phyloP scores from a whole-genome alignment of 2,113 vertebrate genomes.

The Microcebus tavaratra region DNA sequence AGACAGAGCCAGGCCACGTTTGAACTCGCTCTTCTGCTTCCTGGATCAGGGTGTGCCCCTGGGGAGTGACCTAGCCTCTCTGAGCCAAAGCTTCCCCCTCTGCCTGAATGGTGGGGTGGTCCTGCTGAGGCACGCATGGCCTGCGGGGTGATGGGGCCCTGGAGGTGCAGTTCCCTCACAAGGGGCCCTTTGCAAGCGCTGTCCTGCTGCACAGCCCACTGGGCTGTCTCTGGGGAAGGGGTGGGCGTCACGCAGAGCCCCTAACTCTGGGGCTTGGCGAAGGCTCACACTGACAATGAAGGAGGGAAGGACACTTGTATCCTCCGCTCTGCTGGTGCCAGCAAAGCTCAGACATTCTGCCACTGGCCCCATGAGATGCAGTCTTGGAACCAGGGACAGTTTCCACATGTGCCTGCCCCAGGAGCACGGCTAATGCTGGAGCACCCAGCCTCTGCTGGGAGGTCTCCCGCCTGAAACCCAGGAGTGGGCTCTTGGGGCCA shows the following conservation, averaged over 20 bases:
- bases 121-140: background rate
- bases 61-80: background rate
- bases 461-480: background rate
- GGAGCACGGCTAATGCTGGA: fast-evolving
- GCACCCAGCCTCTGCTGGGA: background rate
- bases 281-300: background rate
- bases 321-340: background rate
- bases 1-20: background rate
- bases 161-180: background rate
- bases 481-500: too few species aligned
- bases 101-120: background rate
- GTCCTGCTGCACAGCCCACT: background rate
- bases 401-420: background rate
- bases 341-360: background rate
- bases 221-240: background rate
- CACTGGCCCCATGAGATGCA: background rate
- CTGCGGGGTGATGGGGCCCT: too few species aligned
- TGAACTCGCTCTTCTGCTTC: background rate
- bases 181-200: background rate
- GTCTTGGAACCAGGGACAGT: background rate
- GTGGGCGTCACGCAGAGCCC: background rate
- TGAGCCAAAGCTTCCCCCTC: background rate
- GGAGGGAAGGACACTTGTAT: background rate
- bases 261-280: background rate
- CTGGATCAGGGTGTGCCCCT: background rate